Evolutionary conservation across 2,888 invertebrate genomes (phyloP).

Genomic region (Panopea generosa): DNA sequence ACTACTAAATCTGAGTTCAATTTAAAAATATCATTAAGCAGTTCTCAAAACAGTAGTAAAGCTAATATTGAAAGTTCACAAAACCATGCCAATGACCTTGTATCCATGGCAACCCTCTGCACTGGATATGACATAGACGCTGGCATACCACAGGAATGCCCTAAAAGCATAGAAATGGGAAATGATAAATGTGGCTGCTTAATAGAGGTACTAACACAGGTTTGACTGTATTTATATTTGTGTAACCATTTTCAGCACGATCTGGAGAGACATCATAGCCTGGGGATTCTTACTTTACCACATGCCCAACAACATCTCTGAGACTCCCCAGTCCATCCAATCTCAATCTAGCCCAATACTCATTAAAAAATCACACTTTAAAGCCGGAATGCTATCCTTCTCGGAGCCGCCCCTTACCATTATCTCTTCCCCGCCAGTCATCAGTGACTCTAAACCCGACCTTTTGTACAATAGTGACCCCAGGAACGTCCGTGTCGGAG

Average conservation of each 20-base stretch:
- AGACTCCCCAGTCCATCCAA: background rate
- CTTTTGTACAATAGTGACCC: conserved; percentile 13
- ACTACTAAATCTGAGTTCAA: conserved; percentile 18
- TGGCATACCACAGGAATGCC: conserved; percentile 10
- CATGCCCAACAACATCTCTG: background rate
- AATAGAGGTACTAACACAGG: too few species aligned
- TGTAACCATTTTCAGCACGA: too few species aligned
- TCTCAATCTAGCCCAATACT: background rate
- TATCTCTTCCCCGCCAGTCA: background rate
- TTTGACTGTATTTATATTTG: too few species aligned
- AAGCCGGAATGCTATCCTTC: background rate
- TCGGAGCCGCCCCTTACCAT: background rate
- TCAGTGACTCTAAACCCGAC: background rate
- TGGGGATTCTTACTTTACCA: background rate
- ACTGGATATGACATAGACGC: conserved; percentile 5
- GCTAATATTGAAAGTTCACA: conserved; percentile 1
- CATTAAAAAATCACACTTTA: background rate
- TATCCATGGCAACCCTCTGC: conserved; percentile 1
- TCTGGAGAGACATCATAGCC: background rate
- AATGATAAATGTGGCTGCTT: too few species aligned
- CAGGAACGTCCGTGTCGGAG: conserved; percentile 29
- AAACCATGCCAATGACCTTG: conserved; percentile 6
- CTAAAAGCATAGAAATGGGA: too few species aligned
- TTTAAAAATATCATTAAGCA: background rate
- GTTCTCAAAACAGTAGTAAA: conserved; percentile 7